Conservation (phyloP, 2,113 vertebrate species). For the Bos taurus region DNA sequence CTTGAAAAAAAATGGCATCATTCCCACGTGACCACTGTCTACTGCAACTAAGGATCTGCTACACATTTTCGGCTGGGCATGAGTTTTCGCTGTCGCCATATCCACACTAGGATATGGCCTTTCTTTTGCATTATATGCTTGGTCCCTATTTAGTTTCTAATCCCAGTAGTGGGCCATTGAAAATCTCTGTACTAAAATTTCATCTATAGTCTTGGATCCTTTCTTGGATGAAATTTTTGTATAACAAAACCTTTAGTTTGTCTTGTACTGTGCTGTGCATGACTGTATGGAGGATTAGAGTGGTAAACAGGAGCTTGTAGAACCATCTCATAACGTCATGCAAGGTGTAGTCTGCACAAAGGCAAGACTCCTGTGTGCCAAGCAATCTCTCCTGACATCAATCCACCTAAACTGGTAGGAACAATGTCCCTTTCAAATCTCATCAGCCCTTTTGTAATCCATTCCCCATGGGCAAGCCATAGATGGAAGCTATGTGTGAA, state of each 20-base stretch:
- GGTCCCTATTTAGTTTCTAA: not conserved
- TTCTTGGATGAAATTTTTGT: not conserved
- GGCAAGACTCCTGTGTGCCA: not conserved
- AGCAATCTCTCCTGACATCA: not conserved
- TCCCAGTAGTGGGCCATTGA: not conserved
- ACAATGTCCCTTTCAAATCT: not conserved
- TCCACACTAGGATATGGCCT: too few species aligned
- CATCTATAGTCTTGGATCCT: not conserved
- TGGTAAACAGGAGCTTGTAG: not conserved
- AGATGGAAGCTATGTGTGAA: not conserved
- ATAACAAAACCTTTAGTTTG: not conserved
- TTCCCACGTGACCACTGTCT: not conserved
- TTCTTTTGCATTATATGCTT: not conserved
- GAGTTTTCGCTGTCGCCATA: not conserved
- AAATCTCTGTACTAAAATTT: not conserved
- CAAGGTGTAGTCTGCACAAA: not conserved
- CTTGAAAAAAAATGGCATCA: not conserved
- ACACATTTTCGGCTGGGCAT: rapidly evolving
- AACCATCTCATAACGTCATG: not conserved
- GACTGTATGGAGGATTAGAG: not conserved
- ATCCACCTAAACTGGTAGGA: not conserved
- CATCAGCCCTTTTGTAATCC: not conserved
- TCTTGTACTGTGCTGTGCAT: not conserved
- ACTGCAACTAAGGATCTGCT: not conserved
- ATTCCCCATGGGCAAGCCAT: not conserved